phyloP scores from a whole-genome alignment of 1,140 invertebrate genomes.

The Megathymus violae region DNA sequence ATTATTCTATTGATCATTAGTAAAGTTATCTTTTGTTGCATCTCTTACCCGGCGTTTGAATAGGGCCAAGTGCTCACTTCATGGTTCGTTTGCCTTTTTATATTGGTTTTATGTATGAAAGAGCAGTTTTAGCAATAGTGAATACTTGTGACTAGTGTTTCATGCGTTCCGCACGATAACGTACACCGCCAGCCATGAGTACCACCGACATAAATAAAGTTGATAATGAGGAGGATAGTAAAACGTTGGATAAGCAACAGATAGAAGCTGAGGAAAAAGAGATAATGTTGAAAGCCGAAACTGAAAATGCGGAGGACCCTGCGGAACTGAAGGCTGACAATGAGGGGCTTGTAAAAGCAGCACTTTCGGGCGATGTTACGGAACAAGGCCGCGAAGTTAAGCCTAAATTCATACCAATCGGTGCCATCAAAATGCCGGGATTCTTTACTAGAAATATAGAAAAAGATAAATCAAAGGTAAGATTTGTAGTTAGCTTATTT shows the following conservation, averaged over 20 bases:
- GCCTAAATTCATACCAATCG: slow-evolving; percentile 92
- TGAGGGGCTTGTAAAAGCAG: slow-evolving; percentile 83
- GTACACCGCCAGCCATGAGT: slow-evolving; percentile 55
- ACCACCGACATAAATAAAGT: slow-evolving; percentile 67
- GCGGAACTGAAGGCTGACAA: slow-evolving; percentile 78
- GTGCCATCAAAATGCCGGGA: slow-evolving; percentile 92
- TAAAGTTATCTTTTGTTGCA: slow-evolving; percentile 9
- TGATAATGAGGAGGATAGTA: slow-evolving; percentile 75
- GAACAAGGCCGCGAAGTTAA: slow-evolving; percentile 89
- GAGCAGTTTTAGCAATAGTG: neutral
- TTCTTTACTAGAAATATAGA: slow-evolving; percentile 91
- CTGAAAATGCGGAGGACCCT: slow-evolving; percentile 70
- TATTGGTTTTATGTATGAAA: slow-evolving; percentile 20
- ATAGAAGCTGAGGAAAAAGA: slow-evolving; percentile 89
- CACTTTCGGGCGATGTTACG: slow-evolving; percentile 83
- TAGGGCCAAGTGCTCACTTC: slow-evolving; percentile 9
- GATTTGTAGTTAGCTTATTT: neutral
- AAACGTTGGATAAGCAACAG: slow-evolving; percentile 88
- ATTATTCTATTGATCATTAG: neutral
- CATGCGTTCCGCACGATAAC: slow-evolving; percentile 10
- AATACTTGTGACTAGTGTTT: slow-evolving; percentile 3
- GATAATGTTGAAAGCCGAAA: slow-evolving; percentile 88
- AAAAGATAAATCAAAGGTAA: slow-evolving; percentile 85
- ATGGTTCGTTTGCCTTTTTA: slow-evolving; percentile 25
- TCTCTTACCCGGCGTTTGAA: slow-evolving; percentile 11